phyloP scores from a whole-genome alignment of 1,140 invertebrate species.

The Orius insidiosus region DNA sequence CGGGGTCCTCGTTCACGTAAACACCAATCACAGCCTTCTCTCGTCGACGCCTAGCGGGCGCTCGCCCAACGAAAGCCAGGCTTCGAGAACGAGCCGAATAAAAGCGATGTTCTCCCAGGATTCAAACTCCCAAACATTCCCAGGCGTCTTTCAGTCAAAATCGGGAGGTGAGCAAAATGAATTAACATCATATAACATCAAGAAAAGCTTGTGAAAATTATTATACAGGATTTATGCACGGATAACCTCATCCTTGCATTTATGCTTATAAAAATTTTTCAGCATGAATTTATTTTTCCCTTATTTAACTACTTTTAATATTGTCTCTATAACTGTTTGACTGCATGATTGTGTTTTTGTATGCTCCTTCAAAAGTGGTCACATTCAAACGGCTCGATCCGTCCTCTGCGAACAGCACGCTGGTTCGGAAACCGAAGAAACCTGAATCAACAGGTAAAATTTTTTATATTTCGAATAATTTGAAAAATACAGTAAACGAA shows the following conservation, averaged over 20 bases:
- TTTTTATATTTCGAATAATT: background rate
- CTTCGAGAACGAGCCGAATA: slow-evolving; percentile 20
- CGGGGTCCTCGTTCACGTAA: slow-evolving; percentile 71
- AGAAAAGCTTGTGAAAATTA: too few species aligned
- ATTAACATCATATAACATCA: too few species aligned
- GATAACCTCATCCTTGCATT: too few species aligned
- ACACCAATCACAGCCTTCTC: slow-evolving; percentile 43
- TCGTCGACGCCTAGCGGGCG: background rate
- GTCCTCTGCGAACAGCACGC: slow-evolving; percentile 22
- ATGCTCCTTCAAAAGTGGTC: slow-evolving; percentile 27
- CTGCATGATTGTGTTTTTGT: slow-evolving; percentile 15
- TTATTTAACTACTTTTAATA: too few species aligned
- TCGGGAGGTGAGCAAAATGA: slow-evolving; percentile 4
- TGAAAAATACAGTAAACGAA: background rate
- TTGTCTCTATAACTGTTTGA: background rate
- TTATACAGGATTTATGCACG: too few species aligned
- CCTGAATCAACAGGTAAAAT: slow-evolving; percentile 27
- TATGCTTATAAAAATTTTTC: too few species aligned
- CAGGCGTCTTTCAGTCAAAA: slow-evolving; percentile 9
- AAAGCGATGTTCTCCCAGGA: slow-evolving; percentile 22
- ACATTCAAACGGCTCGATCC: slow-evolving; percentile 30
- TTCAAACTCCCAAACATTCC: slow-evolving; percentile 1
- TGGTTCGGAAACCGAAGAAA: slow-evolving; percentile 52
- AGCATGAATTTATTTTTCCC: too few species aligned
- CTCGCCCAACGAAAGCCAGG: slow-evolving; percentile 19